Evolutionary conservation across 1,140 invertebrate genomes (phyloP), one percentile per base, ranked within the genome.

Genomic region (Drosophila tropicalis): DNA sequence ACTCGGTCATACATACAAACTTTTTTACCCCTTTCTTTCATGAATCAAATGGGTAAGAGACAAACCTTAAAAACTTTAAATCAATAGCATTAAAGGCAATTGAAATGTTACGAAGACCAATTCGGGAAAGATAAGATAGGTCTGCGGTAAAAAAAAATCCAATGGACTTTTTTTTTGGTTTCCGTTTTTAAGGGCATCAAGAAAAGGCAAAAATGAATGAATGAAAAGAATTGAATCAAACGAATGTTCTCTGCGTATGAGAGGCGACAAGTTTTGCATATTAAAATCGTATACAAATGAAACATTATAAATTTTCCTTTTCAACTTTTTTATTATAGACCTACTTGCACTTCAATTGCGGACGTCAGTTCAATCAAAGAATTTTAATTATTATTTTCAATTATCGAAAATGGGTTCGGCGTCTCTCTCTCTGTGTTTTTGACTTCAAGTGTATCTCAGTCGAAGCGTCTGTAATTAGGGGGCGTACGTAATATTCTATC

Each of bases 311-410:
- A 75, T 70, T 65, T 66, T 82, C 64, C 63, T 73, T 62, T 82
- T 66, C 70, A 70, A 62, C 40, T 65, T 72, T 58, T 29, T 62
- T 71, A 13, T 63, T 77, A 81, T 85, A 83, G 84, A 74, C 67
- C 61, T 66, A 76, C 75, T 79, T 85, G 75, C 83, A 82, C 68
- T 85, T 79, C 83, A 87, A 82, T 87, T 85, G 83, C 70, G 83
- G 67, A 79, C 83, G 81, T 81, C 78, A 78, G 57, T 76, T 81
- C 72, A 85, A 87, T 90, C 89, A 82, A 78, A 79, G 89, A 90
- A 91, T 91, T 90, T 90, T 90, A 90, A 91, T 90, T 91, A 89
- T 91, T 89, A 75, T 90, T 90, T 90, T 90, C 89, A 90, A 90
- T 90, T 90, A 90, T 85, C 75, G 89, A 90, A 90, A 87, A 90